Evolutionary conservation across 92 coral and sea anemone species (phyloP).

Genomic region (Bergia sp.): DNA sequence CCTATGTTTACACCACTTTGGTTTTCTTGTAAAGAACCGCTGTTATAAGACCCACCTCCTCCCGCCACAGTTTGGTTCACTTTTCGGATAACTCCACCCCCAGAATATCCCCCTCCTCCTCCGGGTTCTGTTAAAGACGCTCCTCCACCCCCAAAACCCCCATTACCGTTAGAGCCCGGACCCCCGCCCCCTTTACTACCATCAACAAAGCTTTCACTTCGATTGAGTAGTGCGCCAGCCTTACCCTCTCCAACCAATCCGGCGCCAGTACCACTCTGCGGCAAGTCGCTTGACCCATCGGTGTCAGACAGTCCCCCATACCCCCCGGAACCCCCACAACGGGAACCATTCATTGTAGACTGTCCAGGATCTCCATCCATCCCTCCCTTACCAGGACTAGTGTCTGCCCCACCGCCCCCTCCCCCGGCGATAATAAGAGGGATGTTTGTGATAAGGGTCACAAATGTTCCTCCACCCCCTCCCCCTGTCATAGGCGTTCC

Average conservation of each 20-base stretch:
- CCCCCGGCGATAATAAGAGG: constrained; percentile 93
- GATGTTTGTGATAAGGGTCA: constrained; percentile 51
- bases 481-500: constrained; percentile 76
- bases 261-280: constrained; percentile 44
- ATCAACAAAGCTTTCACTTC: constrained; percentile 66
- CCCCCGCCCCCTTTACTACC: constrained; percentile 78
- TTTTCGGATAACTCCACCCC: constrained; percentile 79
- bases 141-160: constrained; percentile 98
- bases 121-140: constrained; percentile 67
- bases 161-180: constrained; percentile 34
- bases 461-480: constrained; percentile 99
- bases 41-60: constrained; percentile 93
- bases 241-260: constrained; percentile 64
- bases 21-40: constrained; percentile 50
- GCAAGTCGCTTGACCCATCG: neutral
- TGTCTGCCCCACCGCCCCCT: constrained; percentile 93
- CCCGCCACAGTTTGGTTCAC: constrained; percentile 65
- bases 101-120: constrained; percentile 97
- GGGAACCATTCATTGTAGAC: constrained; percentile 65
- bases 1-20: constrained; percentile 50
- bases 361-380: constrained; percentile 81
- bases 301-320: constrained; percentile 64
- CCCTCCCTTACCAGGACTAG: constrained; percentile 12
- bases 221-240: constrained; percentile 58
- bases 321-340: constrained; percentile 66